Conservation (phyloP, 2,797 vertebrate genomes). For the Sphenopsis melanotis region DNA sequence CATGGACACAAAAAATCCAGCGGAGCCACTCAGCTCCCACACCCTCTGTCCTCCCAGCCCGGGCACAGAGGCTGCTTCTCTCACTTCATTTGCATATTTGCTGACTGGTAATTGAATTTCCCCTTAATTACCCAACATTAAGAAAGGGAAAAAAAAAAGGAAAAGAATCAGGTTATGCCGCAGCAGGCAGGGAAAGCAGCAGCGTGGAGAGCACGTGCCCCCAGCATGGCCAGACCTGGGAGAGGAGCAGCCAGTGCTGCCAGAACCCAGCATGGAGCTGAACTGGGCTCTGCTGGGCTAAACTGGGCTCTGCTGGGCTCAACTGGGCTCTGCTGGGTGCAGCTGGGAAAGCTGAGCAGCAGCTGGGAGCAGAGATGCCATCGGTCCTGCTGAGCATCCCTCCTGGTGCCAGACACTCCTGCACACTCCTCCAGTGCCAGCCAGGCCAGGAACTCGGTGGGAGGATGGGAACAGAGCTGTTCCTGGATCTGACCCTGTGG, state of each 20-base stretch:
- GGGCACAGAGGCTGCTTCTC: neutral
- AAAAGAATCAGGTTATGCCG: neutral
- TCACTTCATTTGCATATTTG: conserved; percentile 25
- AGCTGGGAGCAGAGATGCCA: neutral
- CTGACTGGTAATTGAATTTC: conserved; percentile 57
- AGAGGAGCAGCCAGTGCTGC: neutral
- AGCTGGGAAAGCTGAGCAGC: neutral
- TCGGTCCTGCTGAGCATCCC: neutral
- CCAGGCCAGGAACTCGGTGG: neutral
- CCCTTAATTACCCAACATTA: conserved; percentile 36
- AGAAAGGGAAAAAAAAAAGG: neutral
- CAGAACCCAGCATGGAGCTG: neutral
- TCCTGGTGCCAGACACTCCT: neutral
- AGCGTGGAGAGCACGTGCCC: neutral
- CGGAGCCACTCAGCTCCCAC: neutral
- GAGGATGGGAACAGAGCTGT: neutral
- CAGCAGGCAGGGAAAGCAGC: conserved; percentile 20
- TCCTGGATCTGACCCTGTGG: fast-evolving
- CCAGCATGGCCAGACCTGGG: fast-evolving
- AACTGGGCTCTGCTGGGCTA: neutral
- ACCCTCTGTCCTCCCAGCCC: neutral
- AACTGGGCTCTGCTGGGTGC: neutral
- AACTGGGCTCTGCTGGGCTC: neutral
- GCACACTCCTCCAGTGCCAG: fast-evolving
- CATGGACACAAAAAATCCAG: fast-evolving